Conservation (phyloP, 2,797 vertebrate genomes). For the Cynodonichthys magdalenae region DNA sequence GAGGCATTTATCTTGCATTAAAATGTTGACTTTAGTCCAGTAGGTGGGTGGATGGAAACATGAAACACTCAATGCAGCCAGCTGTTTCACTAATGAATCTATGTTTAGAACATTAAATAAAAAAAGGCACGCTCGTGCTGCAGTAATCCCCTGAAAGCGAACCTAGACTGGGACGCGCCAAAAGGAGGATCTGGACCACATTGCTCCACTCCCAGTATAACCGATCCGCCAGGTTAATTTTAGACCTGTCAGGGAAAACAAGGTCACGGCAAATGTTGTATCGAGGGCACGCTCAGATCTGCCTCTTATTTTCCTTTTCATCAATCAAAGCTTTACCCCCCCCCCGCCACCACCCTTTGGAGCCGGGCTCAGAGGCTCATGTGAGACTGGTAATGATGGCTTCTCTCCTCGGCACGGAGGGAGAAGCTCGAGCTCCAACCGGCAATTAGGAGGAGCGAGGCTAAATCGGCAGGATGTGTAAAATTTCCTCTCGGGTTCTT, state of each 20-base stretch:
- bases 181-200: slow-evolving; percentile 78
- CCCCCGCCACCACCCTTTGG: slow-evolving; percentile 74
- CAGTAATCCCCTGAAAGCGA: slow-evolving; percentile 74
- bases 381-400: slow-evolving; percentile 72
- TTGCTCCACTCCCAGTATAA: slow-evolving; percentile 75
- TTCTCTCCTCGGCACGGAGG: slow-evolving; percentile 63
- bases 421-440: slow-evolving; percentile 72
- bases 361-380: slow-evolving; percentile 64
- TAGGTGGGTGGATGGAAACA: slow-evolving; percentile 16
- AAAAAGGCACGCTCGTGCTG: slow-evolving; percentile 56
- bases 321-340: slow-evolving; percentile 71
- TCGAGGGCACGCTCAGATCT: slow-evolving; percentile 77
- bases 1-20: too few relatives aligned
- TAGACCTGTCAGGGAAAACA: slow-evolving; percentile 78
- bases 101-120: slow-evolving; percentile 80
- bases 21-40: too few relatives aligned
- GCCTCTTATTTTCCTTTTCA: slow-evolving; percentile 68
- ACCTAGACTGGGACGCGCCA: slow-evolving; percentile 65
- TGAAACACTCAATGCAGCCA: slow-evolving; percentile 56
- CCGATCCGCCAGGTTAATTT: slow-evolving; percentile 77
- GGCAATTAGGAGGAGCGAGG: slow-evolving; percentile 78
- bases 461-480: slow-evolving; percentile 76
- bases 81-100: slow-evolving; percentile 78
- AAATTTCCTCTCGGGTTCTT: slow-evolving; percentile 73
- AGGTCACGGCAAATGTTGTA: slow-evolving; percentile 81